A percentile compares a stretch with the other conserved stretches of the same genome.
Conservation (phyloP, 92 coral and sea anemone species). For the Epizoanthus rinbou region DNA sequence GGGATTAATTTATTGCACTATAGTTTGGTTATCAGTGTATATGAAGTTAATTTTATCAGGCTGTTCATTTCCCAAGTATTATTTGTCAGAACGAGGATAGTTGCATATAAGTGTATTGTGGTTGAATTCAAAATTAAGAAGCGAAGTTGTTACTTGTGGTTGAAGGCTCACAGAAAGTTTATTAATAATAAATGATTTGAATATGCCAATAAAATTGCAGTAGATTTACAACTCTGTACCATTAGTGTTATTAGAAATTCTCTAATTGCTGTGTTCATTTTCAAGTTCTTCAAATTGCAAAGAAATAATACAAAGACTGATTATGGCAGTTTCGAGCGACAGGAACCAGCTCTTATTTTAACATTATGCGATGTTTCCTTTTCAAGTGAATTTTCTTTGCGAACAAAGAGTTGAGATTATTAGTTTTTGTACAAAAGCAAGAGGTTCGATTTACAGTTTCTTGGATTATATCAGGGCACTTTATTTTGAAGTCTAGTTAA, state of each 20-base stretch:
- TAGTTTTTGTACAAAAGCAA: neutral
- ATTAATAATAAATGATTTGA: neutral
- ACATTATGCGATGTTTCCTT: neutral
- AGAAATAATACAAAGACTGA: neutral
- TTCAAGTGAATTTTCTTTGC: slow-evolving; percentile 14
- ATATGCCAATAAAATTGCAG: neutral
- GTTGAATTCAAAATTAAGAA: slow-evolving; percentile 20
- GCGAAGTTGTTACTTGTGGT: neutral
- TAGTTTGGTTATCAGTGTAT: neutral
- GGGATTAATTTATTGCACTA: neutral
- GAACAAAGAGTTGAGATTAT: neutral
- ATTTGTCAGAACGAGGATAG: neutral
- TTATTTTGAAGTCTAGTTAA: slow-evolving; percentile 4
- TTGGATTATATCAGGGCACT: neutral
- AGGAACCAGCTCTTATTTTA: neutral
- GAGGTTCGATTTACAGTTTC: neutral
- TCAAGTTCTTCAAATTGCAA: neutral
- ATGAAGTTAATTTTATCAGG: neutral
- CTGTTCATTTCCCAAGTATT: slow-evolving; percentile 46
- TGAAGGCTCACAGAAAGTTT: neutral
- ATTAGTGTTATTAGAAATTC: neutral
- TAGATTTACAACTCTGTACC: neutral
- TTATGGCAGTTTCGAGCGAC: slow-evolving; percentile 12
- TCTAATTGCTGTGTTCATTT: neutral
- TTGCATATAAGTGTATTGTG: neutral